phyloP scores from a whole-genome alignment of 2,797 vertebrate genomes.

The Adrianichthys oophorus region DNA sequence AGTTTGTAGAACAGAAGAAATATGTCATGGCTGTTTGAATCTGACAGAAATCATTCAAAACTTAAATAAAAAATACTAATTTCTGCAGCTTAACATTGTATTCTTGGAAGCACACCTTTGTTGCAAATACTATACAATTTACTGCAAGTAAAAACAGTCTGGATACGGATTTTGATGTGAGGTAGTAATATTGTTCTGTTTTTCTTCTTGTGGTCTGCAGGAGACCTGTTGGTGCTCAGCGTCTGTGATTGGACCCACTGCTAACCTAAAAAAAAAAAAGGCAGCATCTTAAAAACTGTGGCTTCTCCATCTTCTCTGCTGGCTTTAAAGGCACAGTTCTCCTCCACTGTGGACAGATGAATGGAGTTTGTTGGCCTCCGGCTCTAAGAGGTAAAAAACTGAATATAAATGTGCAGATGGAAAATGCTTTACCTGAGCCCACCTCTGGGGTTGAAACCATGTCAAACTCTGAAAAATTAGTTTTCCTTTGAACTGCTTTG shows the following conservation, averaged over 20 bases:
- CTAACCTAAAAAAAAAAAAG: background rate
- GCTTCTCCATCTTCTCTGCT: background rate
- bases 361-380: background rate
- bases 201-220: no score
- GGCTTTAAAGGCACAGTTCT: background rate
- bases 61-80: no score
- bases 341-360: slow-evolving; percentile 9
- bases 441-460: slow-evolving; percentile 8
- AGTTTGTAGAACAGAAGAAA: no score
- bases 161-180: no score
- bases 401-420: slow-evolving; percentile 12
- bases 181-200: no score
- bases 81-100: no score
- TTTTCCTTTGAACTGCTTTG: slow-evolving; percentile 8
- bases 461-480: slow-evolving; percentile 13
- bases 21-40: no score
- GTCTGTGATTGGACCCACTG: background rate
- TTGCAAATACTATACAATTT: no score
- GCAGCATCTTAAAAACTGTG: background rate
- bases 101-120: no score
- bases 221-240: background rate
- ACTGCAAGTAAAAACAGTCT: no score
- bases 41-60: no score
- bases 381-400: slow-evolving; percentile 1
- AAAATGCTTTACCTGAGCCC: slow-evolving; percentile 1